Evolutionary conservation across 2,888 invertebrate species (phyloP), one percentile per base, ranked within the genome.

Genomic region (Portevinia maculata): DNA sequence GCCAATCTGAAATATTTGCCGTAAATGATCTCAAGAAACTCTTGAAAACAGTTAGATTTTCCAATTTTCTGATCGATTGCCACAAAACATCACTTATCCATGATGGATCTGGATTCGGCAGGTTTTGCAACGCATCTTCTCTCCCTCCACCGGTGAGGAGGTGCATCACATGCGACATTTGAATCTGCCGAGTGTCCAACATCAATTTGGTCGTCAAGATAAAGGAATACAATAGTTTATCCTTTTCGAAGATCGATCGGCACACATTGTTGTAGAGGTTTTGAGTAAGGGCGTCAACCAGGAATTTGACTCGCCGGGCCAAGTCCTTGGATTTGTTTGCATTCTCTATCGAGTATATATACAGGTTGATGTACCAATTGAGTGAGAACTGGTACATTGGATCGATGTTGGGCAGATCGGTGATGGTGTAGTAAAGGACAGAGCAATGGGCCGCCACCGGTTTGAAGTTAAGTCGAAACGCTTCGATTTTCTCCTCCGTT

Each of bases 361-460:
- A 91, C 59, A 98, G 94, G 84, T 93, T 93, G 86, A 97, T 94
- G 88, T 97, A 98, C 98, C 98, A 98, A 87, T 95, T 96, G 15
- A 98, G 92, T 0, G 98, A 98, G 90, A 97, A 98, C 90, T 98
- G 98, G 90, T 98, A 98, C 98, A 98, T 98, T 11, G 97, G 97
- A 90, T 98, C 97, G 24, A 98, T 94, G 86, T 94, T 94, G 44
- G 97, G 94, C 88, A 98, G 92, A 88, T 97, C 97, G 0, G 95
- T 94, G 9, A 97, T 92, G 53, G 97, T 97, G 91, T 98, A 97
- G 91, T 96, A 98, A 48, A 98, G 90, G 83, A 97, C 95, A 85
- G 97, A 95, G 0, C 96, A 96, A 79, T 97, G 94, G 64, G 94
- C 93, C 0, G 98, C 97, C 0, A 98, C 97, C 0, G 97, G 95